phyloP scores from a whole-genome alignment of 2,113 vertebrate species.

The Apus apus region DNA sequence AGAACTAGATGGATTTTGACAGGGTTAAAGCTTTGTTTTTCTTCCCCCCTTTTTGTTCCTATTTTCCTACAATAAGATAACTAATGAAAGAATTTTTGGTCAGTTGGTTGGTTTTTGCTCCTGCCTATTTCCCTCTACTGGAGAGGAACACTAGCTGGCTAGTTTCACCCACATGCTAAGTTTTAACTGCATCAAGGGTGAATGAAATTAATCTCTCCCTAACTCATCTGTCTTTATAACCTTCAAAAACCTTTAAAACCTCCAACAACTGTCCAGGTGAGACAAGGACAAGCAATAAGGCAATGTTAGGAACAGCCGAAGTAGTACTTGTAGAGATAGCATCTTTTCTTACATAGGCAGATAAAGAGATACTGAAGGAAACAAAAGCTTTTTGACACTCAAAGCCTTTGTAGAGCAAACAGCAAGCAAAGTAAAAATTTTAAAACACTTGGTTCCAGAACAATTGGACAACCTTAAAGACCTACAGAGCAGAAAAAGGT shows the following conservation, averaged over 20 bases:
- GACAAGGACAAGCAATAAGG: constrained; percentile 20
- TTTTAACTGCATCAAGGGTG: not conserved
- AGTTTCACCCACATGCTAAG: not conserved
- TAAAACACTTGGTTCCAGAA: not conserved
- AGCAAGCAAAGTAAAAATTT: not conserved
- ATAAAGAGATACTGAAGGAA: constrained; percentile 9
- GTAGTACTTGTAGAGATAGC: not conserved
- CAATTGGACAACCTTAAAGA: not conserved
- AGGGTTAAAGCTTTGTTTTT: not conserved
- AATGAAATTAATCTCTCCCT: not conserved
- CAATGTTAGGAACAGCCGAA: constrained; percentile 10
- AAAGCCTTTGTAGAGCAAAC: not conserved
- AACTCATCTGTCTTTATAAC: not conserved
- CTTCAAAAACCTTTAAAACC: constrained; percentile 3
- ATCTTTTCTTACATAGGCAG: constrained; percentile 36
- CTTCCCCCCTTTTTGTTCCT: not conserved
- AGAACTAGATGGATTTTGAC: not conserved
- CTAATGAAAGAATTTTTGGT: not conserved
- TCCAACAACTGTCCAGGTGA: not conserved
- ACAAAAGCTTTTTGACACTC: constrained; percentile 42
- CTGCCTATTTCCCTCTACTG: not conserved
- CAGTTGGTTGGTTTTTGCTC: not conserved
- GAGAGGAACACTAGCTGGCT: not conserved
- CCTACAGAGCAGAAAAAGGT: not conserved
- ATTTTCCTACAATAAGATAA: not conserved